These are phyloP conservation scores for Gymnocephalus cernua DNA, from an alignment of 2,113 vertebrate species.

Conservation along the genomic window DNA sequence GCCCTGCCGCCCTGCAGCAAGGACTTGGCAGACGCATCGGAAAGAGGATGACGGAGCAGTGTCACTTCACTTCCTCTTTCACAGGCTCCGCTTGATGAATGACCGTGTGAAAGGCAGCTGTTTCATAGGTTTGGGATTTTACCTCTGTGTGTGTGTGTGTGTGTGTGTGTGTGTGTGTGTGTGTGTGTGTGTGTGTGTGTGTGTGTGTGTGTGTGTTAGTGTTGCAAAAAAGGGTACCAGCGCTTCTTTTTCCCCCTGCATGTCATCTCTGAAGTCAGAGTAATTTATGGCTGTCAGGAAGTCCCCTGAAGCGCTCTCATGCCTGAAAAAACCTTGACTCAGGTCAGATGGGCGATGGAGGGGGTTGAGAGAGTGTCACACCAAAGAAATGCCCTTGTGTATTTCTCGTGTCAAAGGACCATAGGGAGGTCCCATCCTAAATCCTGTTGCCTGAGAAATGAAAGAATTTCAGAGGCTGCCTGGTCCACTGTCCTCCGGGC, in stretches of 20 bases:
- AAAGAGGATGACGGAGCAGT: slow-evolving; percentile 67
- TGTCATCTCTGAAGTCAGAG: slow-evolving; percentile 63
- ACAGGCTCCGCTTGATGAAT: slow-evolving; percentile 64
- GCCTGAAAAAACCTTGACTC: slow-evolving; percentile 49
- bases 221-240: slow-evolving; percentile 18
- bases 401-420: slow-evolving; percentile 67
- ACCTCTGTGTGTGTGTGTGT: slow-evolving; percentile 5
- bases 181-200: slow-evolving; percentile 3
- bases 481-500: slow-evolving; percentile 72
- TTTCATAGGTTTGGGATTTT: slow-evolving; percentile 27
- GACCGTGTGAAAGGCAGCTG: slow-evolving; percentile 62
- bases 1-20: slow-evolving; percentile 35
- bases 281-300: slow-evolving; percentile 68
- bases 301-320: slow-evolving; percentile 58
- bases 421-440: slow-evolving; percentile 63
- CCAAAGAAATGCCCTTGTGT: slow-evolving; percentile 54
- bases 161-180: slow-evolving; percentile 15
- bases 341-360: neutral
- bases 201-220: slow-evolving; percentile 24
- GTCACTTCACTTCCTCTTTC: slow-evolving; percentile 73
- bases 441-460: slow-evolving; percentile 69
- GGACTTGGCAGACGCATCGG: slow-evolving; percentile 67
- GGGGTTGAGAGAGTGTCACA: slow-evolving; percentile 38
- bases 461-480: slow-evolving; percentile 72
- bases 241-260: neutral